Conservation (phyloP, 2,797 vertebrate species). For the Amblyopsis hoosieri region DNA sequence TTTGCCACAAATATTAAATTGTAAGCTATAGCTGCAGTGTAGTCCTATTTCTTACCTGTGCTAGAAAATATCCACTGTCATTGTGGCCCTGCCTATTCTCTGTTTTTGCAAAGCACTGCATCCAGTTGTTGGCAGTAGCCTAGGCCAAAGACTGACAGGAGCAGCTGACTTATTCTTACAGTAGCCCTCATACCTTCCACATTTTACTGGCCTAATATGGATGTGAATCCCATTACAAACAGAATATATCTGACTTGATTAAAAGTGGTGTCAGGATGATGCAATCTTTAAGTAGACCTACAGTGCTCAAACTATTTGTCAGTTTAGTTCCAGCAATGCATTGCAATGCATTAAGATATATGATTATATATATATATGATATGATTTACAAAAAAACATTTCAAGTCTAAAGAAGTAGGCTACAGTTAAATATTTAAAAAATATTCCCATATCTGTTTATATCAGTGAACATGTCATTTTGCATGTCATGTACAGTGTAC, state of each 20-base stretch:
- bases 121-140: constrained; percentile 14
- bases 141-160: constrained; percentile 4
- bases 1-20: too few species aligned
- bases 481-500: neutral
- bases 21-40: too few species aligned
- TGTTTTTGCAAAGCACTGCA: constrained; percentile 24
- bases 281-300: too few species aligned
- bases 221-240: constrained; percentile 16
- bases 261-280: constrained; percentile 11
- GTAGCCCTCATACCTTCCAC: constrained; percentile 35
- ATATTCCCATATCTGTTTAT: neutral
- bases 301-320: neutral
- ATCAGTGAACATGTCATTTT: too few species aligned
- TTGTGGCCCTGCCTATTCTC: constrained; percentile 12
- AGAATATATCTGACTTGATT: constrained; percentile 3
- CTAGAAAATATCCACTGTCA: constrained; percentile 20
- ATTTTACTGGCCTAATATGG: constrained; percentile 47
- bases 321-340: too few species aligned
- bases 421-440: too few species aligned
- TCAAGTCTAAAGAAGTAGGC: too few species aligned
- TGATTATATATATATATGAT: too few species aligned
- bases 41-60: constrained; percentile 1
- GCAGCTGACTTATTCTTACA: constrained; percentile 23
- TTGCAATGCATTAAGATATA: too few species aligned
- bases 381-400: too few species aligned